A percentile compares a stretch with the other conserved stretches of the same genome.
Evolutionary conservation across 1,140 invertebrate genomes (phyloP).

Genomic region (Agrilus planipennis): DNA sequence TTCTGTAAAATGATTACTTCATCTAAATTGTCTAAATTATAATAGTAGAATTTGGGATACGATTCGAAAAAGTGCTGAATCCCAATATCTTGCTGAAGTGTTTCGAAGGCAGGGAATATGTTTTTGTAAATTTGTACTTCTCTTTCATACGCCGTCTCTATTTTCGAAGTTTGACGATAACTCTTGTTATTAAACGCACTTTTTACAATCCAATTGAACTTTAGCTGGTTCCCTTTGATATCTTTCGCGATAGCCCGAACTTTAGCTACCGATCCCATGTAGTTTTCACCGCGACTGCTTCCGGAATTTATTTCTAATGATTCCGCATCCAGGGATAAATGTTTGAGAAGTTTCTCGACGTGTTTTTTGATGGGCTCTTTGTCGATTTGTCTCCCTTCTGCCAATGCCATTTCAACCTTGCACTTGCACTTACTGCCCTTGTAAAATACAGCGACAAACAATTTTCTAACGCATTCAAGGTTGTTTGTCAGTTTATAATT

Average conservation of each 20-base stretch:
- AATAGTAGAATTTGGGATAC: neutral
- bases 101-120: conserved; percentile 18
- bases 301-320: conserved; percentile 1
- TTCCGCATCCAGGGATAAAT: neutral
- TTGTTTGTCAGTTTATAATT: too few species aligned
- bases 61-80: conserved; percentile 1
- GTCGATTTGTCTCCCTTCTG: neutral
- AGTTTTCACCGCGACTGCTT: conserved; percentile 6
- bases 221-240: neutral
- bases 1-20: conserved; percentile 44
- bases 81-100: conserved; percentile 16
- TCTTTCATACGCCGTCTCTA: conserved; percentile 15
- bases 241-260: conserved; percentile 1
- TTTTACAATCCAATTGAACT: conserved; percentile 6
- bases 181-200: conserved; percentile 5
- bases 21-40: conserved; percentile 24
- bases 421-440: neutral
- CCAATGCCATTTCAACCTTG: neutral
- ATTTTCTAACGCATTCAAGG: neutral
- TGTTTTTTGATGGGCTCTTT: neutral
- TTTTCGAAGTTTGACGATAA: neutral
- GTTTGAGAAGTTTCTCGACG: neutral
- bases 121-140: conserved; percentile 23
- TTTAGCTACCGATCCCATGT: conserved; percentile 6
- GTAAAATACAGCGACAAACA: neutral